Conservation (phyloP, 1,140 invertebrate genomes). For the Sesamia nonagrioides region DNA sequence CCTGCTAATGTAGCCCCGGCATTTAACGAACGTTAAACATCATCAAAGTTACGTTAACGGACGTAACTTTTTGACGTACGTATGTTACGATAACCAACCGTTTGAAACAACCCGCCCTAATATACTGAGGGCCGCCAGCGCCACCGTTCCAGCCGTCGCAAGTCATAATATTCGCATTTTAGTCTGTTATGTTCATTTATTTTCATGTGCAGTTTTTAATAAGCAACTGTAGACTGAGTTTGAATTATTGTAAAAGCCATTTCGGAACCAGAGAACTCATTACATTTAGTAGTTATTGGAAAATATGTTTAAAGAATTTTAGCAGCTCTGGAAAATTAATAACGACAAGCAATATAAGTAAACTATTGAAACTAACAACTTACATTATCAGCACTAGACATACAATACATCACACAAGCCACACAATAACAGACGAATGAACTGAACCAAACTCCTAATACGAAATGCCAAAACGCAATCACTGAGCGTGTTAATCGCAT, state of each 20-base stretch:
- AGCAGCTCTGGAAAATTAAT: neutral
- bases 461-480: conserved; percentile 28
- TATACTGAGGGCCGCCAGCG: neutral
- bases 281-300: neutral
- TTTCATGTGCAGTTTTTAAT: neutral
- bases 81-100: too few species aligned
- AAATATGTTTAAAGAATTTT: neutral
- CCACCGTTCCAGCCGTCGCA: neutral
- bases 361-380: too few species aligned
- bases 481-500: conserved; percentile 19
- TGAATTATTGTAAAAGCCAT: neutral
- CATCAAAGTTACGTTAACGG: too few species aligned
- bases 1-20: too few species aligned
- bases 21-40: too few species aligned
- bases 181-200: neutral
- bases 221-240: neutral
- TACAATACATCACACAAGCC: neutral
- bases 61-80: too few species aligned
- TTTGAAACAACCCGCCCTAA: neutral
- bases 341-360: neutral
- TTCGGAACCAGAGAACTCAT: neutral
- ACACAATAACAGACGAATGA: conserved; percentile 11
- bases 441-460: conserved; percentile 1
- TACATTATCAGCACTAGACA: neutral
- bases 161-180: neutral